Percentiles rank a stretch among this genome's conserved stretches.
Conservation (phyloP, 2,113 vertebrate genomes). For the Calidris pygmaea region DNA sequence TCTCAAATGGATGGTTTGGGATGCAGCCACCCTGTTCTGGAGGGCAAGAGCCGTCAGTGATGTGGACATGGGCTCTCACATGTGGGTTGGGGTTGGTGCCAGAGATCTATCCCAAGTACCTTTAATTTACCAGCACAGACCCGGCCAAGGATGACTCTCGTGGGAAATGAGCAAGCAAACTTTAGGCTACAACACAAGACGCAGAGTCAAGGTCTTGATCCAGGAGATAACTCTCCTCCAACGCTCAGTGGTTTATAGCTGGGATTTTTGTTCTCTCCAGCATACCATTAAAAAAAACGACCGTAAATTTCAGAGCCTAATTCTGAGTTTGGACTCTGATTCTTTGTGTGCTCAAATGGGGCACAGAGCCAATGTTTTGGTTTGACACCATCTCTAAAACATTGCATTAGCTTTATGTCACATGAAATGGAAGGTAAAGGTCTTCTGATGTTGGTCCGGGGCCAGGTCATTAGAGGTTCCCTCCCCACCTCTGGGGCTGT, state of each 20-base stretch:
- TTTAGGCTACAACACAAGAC: not conserved
- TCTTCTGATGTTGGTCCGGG: not conserved
- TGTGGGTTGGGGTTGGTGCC: not conserved
- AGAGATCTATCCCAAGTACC: not conserved
- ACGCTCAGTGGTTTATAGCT: not conserved
- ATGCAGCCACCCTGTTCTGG: not conserved
- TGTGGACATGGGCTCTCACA: not conserved
- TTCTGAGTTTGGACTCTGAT: not conserved
- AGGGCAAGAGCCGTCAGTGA: not conserved
- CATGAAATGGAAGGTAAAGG: not conserved
- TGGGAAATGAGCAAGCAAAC: slow-evolving; percentile 8
- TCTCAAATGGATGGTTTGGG: slow-evolving; percentile 2
- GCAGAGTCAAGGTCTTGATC: slow-evolving; percentile 33
- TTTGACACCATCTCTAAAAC: not conserved
- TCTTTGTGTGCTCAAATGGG: not conserved
- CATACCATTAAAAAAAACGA: not conserved
- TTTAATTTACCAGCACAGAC: slow-evolving; percentile 8
- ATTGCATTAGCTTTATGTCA: slow-evolving; percentile 4
- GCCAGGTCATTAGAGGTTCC: not conserved
- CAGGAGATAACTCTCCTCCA: not conserved
- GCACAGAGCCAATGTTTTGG: not conserved
- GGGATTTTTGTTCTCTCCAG: not conserved
- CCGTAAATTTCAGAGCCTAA: slow-evolving; percentile 24
- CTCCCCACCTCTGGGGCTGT: not conserved
- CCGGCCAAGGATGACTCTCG: not conserved